Conservation (phyloP, 2,113 vertebrate species). For the Sinosuthora webbiana region DNA sequence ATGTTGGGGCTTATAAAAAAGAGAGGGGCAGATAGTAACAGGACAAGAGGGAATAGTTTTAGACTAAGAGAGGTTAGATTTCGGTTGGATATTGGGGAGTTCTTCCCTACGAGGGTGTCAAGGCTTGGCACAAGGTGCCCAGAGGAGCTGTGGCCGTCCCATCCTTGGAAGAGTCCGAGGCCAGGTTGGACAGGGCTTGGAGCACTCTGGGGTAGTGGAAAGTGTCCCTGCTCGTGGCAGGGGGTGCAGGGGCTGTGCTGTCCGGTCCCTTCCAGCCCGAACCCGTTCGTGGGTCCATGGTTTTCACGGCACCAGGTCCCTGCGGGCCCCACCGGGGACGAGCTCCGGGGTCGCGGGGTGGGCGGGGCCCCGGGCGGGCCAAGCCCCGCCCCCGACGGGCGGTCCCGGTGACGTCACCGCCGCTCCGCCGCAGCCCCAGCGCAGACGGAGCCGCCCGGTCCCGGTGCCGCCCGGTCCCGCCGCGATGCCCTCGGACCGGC, state of each 20-base stretch:
- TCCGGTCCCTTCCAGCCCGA: neutral
- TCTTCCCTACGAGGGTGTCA: fast-evolving
- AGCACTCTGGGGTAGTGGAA: fast-evolving
- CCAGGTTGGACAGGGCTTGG: fast-evolving
- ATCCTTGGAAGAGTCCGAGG: neutral
- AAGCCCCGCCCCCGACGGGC: neutral
- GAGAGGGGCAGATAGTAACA: neutral
- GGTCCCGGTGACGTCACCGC: slow-evolving; percentile 66
- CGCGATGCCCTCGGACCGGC: neutral
- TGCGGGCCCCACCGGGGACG: fast-evolving
- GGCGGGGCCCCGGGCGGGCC: fast-evolving
- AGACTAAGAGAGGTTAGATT: neutral
- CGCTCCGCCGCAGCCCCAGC: slow-evolving; percentile 3
- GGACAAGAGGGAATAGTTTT: neutral
- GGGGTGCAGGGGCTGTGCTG: neutral
- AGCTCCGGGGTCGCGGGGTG: neutral
- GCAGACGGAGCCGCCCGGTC: neutral
- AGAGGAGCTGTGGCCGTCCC: neutral
- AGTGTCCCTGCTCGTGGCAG: neutral
- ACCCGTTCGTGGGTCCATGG: fast-evolving
- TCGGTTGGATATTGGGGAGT: neutral
- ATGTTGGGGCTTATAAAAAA: neutral
- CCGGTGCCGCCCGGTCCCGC: neutral
- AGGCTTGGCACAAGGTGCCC: neutral
- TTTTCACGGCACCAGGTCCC: fast-evolving